These are phyloP conservation scores for Mesocentrotus franciscanus DNA, from an alignment of 53 echinoderm and acorn worm genomes.

Conservation along the genomic window DNA sequence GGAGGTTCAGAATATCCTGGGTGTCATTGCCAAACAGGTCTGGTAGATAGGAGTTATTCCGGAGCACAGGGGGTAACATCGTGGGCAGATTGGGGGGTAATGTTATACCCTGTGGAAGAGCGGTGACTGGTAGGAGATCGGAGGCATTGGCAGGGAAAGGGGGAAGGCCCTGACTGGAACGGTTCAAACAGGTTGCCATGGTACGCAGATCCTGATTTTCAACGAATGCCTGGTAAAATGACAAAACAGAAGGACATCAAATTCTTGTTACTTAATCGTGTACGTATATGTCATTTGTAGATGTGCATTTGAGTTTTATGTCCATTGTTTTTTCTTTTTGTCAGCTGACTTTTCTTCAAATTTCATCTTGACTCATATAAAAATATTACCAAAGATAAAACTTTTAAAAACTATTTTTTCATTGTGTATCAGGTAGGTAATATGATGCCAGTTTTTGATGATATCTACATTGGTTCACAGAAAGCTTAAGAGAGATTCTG, in stretches of 20 bases:
- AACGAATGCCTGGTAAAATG: constrained; percentile 33
- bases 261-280: not conserved
- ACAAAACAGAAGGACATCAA: not conserved
- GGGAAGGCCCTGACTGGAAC: constrained; percentile 15
- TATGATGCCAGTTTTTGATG: not conserved
- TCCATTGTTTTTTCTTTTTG: not conserved
- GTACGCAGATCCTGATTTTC: constrained; percentile 20
- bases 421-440: not conserved
- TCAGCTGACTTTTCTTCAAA: not conserved
- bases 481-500: not conserved
- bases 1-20: constrained; percentile 61
- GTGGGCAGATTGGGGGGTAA: constrained; percentile 23
- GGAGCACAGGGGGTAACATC: constrained; percentile 27
- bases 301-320: not conserved
- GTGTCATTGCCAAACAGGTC: constrained; percentile 66
- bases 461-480: not conserved
- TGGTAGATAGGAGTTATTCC: constrained; percentile 26
- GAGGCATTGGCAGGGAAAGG: not conserved
- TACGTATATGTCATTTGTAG: not conserved
- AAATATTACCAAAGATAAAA: not conserved
- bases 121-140: not conserved
- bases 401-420: not conserved
- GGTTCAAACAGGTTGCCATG: constrained; percentile 59
- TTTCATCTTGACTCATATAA: not conserved
- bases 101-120: constrained; percentile 9